These are phyloP conservation scores for Percopsis transmontana DNA, from an alignment of 2,113 vertebrate genomes.

Conservation along the genomic window DNA sequence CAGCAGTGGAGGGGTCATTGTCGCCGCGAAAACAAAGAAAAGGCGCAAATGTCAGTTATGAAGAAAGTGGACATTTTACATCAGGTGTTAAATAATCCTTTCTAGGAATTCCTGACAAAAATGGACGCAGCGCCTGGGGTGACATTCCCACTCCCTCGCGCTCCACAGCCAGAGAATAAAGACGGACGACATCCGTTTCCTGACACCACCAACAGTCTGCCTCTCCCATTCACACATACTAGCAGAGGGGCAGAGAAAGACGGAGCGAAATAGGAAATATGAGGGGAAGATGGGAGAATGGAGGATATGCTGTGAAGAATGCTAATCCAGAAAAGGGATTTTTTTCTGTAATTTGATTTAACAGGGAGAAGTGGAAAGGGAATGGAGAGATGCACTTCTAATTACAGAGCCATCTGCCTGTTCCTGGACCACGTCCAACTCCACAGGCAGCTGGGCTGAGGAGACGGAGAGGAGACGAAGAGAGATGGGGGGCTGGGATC, in stretches of 20 bases:
- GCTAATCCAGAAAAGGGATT: constrained; percentile 84
- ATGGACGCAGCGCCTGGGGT: constrained; percentile 17
- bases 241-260: constrained; percentile 26
- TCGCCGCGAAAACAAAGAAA: not conserved
- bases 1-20: constrained; percentile 3
- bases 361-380: constrained; percentile 83
- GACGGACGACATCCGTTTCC: constrained; percentile 45
- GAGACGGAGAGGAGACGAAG: constrained; percentile 72
- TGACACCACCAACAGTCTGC: constrained; percentile 45
- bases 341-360: constrained; percentile 91
- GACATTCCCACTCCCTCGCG: not conserved
- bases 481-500: constrained; percentile 67
- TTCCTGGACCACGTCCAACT: constrained; percentile 85
- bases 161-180: constrained; percentile 31
- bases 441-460: constrained; percentile 85
- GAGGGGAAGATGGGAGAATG: constrained; percentile 57
- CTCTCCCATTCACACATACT: constrained; percentile 48
- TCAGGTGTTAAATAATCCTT: constrained; percentile 9
- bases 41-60: constrained; percentile 14
- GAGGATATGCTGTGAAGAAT: constrained; percentile 74
- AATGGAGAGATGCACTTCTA: constrained; percentile 85
- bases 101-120: constrained; percentile 31
- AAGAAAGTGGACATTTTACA: constrained; percentile 21
- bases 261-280: constrained; percentile 51
- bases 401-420: constrained; percentile 88